Evolutionary conservation across 2,797 vertebrate species (phyloP).

Genomic region (Furcifer pardalis): DNA sequence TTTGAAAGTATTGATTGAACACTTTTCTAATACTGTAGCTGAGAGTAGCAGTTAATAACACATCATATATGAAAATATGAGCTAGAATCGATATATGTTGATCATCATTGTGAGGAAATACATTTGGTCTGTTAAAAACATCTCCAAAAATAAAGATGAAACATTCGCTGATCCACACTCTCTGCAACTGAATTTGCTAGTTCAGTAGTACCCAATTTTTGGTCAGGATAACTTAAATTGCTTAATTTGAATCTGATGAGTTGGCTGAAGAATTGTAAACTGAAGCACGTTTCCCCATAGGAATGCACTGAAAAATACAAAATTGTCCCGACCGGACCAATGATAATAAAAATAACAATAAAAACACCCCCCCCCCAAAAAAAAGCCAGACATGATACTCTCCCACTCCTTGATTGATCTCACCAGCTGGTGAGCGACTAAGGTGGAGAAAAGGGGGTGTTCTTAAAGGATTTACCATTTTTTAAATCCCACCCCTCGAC

Average conservation of each 20-base stretch:
- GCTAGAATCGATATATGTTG: slow-evolving; percentile 28
- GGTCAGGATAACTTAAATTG: slow-evolving; percentile 17
- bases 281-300: no score
- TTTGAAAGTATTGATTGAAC: slow-evolving; percentile 66
- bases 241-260: neutral
- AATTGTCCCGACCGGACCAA: no score
- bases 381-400: no score
- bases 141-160: neutral
- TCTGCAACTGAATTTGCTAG: neutral
- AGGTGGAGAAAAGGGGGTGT: no score
- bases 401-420: no score
- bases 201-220: neutral
- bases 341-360: no score
- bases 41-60: slow-evolving; percentile 57
- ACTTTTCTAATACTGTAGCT: slow-evolving; percentile 47
- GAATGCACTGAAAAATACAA: no score
- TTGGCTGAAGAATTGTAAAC: no score
- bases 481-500: no score
- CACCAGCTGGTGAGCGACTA: no score
- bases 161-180: neutral
- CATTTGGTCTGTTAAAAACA: neutral
- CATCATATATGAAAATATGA: slow-evolving; percentile 49
- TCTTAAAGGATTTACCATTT: no score
- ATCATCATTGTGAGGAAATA: neutral
- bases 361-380: no score